Percentiles rank a stretch among this genome's conserved stretches.
phyloP scores from a whole-genome alignment of 2,888 invertebrate genomes.

The Bellardia pandia region DNA sequence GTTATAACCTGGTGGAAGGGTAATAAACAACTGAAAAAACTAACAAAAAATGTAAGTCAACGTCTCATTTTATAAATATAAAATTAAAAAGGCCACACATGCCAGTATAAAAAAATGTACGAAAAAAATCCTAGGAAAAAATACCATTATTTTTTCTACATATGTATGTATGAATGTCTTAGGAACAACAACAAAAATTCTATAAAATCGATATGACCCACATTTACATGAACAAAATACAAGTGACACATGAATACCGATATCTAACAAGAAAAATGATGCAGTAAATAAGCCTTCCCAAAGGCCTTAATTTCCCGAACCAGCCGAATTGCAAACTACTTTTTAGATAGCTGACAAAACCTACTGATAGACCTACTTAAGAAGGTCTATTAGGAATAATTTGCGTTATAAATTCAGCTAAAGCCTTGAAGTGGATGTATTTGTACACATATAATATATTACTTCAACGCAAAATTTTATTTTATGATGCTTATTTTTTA shows the following conservation, averaged over 20 bases:
- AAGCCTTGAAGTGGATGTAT: too few species aligned
- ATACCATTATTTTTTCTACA: not conserved
- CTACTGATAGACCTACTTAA: too few species aligned
- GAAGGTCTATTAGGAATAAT: too few species aligned
- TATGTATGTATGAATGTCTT: not conserved
- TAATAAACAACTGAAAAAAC: slow-evolving; percentile 90
- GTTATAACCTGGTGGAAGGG: slow-evolving; percentile 96
- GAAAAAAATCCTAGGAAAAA: slow-evolving; percentile 19
- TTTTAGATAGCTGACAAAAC: too few species aligned
- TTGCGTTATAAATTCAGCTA: too few species aligned
- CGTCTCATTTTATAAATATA: slow-evolving; percentile 38
- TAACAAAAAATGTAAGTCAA: slow-evolving; percentile 91
- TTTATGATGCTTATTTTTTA: too few species aligned
- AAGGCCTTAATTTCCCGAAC: too few species aligned
- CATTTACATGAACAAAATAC: slow-evolving; percentile 48
- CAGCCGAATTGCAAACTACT: too few species aligned
- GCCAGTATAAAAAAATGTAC: not conserved
- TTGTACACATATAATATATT: too few species aligned
- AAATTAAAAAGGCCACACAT: slow-evolving; percentile 49
- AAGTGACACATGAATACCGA: slow-evolving; percentile 26
- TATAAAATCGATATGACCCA: slow-evolving; percentile 70
- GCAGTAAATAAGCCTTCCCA: too few species aligned
- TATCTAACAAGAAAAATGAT: not conserved
- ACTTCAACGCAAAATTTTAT: too few species aligned
- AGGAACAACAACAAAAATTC: not conserved